A percentile compares a stretch with the other conserved stretches of the same genome.
phyloP scores from a whole-genome alignment of 37 sponge, comb jelly and placozoan genomes.

The Lycopodina hypogea region DNA sequence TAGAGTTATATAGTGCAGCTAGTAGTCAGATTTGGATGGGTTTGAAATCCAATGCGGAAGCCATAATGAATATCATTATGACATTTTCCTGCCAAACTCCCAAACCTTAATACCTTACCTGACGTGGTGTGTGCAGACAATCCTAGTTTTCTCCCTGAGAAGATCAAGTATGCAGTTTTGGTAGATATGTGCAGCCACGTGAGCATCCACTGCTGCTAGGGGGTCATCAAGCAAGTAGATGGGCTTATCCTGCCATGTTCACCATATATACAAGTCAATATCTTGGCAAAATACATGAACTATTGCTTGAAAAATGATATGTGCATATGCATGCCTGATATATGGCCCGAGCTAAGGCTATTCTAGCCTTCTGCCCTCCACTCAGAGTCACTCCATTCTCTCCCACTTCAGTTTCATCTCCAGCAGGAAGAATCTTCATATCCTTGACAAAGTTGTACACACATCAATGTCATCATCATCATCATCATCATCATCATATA shows the following conservation, averaged over 20 bases:
- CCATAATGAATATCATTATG: too few relatives aligned
- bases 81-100: too few relatives aligned
- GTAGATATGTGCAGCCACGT: slow-evolving; percentile 86
- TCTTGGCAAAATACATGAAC: background rate
- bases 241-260: slow-evolving; percentile 66
- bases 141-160: slow-evolving; percentile 73
- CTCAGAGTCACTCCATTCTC: slow-evolving; percentile 98
- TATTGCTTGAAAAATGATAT: background rate
- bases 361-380: slow-evolving; percentile 96
- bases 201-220: slow-evolving; percentile 94
- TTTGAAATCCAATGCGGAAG: too few relatives aligned
- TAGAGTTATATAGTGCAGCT: too few relatives aligned
- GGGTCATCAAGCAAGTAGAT: slow-evolving; percentile 95
- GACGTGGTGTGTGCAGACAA: slow-evolving; percentile 60
- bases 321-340: slow-evolving; percentile 65
- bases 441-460: slow-evolving; percentile 32
- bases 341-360: slow-evolving; percentile 93
- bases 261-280: background rate
- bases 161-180: slow-evolving; percentile 82
- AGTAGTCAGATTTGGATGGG: too few relatives aligned
- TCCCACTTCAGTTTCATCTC: slow-evolving; percentile 92
- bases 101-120: background rate
- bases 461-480: background rate
- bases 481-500: background rate
- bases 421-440: slow-evolving; percentile 71